Conservation (phyloP, 2,888 invertebrate species). For the Esperia sulphurella region DNA sequence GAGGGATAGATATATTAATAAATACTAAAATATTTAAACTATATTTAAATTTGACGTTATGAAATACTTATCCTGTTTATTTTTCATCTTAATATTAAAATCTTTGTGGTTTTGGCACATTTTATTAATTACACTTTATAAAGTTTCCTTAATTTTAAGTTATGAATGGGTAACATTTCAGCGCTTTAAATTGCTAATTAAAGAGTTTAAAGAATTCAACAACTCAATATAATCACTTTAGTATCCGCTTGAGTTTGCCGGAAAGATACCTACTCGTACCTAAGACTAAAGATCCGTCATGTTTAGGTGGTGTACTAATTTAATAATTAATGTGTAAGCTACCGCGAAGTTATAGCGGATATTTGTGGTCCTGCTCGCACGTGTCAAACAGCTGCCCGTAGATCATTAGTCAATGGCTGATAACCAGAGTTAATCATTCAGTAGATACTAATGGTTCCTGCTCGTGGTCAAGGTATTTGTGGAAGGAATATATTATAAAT, state of each 20-base stretch:
- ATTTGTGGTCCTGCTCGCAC: slow-evolving; percentile 29
- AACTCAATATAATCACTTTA: slow-evolving; percentile 26
- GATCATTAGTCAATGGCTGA: slow-evolving; percentile 8
- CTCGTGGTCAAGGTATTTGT: too few relatives aligned
- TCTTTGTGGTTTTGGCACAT: too few relatives aligned
- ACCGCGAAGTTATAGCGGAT: slow-evolving; percentile 66
- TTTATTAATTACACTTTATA: too few relatives aligned
- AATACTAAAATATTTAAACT: too few relatives aligned
- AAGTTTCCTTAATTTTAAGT: too few relatives aligned
- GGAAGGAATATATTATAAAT: too few relatives aligned
- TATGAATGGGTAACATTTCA: too few relatives aligned
- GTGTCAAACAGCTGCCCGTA: slow-evolving; percentile 15
- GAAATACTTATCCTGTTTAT: too few relatives aligned
- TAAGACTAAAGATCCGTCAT: slow-evolving; percentile 51
- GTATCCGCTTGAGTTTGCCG: slow-evolving; percentile 38
- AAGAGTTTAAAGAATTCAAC: slow-evolving; percentile 9
- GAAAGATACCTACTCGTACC: slow-evolving; percentile 20
- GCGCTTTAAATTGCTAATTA: slow-evolving; percentile 20
- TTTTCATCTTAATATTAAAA: too few relatives aligned
- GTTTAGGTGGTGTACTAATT: slow-evolving; percentile 57
- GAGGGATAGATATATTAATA: slow-evolving; percentile 8
- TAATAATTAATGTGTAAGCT: slow-evolving; percentile 62
- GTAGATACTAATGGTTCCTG: not conserved
- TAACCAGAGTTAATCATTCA: slow-evolving; percentile 6
- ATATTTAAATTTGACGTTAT: too few relatives aligned